Percentiles rank a stretch among this genome's conserved stretches.
phyloP scores from a whole-genome alignment of 2,888 invertebrate genomes.

The Ectemnius cavifrons region DNA sequence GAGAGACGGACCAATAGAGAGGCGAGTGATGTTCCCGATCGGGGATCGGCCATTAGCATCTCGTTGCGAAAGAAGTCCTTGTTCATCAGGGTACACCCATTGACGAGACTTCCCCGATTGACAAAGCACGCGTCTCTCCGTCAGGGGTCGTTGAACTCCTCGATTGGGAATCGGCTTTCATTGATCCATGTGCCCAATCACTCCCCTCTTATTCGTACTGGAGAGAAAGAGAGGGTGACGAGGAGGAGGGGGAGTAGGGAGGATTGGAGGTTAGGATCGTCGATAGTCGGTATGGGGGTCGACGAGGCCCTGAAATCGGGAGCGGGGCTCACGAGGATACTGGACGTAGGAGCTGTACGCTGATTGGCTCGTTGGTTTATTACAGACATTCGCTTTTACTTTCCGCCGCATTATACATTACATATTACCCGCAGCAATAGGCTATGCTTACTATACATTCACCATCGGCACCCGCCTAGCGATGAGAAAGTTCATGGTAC shows the following conservation, averaged over 20 bases:
- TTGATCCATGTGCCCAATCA: too few relatives aligned
- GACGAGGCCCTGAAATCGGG: conserved; percentile 61
- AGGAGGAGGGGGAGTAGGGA: not conserved
- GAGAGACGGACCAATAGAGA: too few relatives aligned
- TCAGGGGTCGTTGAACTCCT: too few relatives aligned
- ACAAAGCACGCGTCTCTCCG: too few relatives aligned
- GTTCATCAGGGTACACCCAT: too few relatives aligned
- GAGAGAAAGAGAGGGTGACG: not conserved
- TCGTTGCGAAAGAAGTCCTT: too few relatives aligned
- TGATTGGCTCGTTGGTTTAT: conserved; percentile 78
- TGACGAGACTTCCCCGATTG: too few relatives aligned
- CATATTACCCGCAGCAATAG: conserved; percentile 73
- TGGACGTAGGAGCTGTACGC: conserved; percentile 75
- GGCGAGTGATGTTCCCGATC: too few relatives aligned
- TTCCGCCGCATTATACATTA: conserved; percentile 71
- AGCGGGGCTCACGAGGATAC: conserved; percentile 65
- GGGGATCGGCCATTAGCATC: too few relatives aligned
- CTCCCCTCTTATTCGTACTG: not conserved
- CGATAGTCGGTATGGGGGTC: conserved; percentile 57
- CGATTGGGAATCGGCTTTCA: too few relatives aligned
- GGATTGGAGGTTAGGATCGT: conserved; percentile 12
- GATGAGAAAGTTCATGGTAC: conserved; percentile 64
- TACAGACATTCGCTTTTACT: conserved; percentile 76
- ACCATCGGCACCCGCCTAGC: conserved; percentile 75
- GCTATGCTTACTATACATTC: conserved; percentile 71